These are phyloP conservation scores for Galeopsomyia nigrocyanea DNA, from an alignment of 2,888 invertebrate genomes.

Conservation along the genomic window DNA sequence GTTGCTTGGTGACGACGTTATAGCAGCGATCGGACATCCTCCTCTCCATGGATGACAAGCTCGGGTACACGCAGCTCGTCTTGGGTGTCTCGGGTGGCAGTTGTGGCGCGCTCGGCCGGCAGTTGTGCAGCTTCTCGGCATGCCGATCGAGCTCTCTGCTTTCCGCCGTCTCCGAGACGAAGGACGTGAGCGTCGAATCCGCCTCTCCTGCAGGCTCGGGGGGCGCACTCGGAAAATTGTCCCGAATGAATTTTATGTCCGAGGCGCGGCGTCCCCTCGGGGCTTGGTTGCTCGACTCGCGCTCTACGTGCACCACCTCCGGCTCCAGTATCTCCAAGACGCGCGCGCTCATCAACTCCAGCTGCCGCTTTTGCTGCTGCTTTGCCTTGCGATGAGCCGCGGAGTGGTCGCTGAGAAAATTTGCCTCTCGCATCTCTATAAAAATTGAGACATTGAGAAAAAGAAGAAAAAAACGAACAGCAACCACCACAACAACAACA, in stretches of 20 bases:
- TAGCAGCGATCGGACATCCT: constrained; percentile 25
- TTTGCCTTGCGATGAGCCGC: not conserved
- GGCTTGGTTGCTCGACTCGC: not conserved
- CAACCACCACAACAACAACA: too few species aligned
- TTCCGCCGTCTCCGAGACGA: constrained; percentile 24
- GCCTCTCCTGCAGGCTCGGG: not conserved
- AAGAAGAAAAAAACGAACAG: not conserved
- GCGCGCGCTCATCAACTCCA: constrained; percentile 31
- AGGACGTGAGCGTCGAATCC: not conserved
- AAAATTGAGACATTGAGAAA: too few species aligned
- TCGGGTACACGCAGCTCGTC: constrained; percentile 26
- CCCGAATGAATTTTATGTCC: constrained; percentile 8
- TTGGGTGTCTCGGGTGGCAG: constrained; percentile 28
- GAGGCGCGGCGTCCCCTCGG: not conserved
- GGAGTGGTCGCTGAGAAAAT: not conserved
- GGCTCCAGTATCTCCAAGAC: constrained; percentile 43
- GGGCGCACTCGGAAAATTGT: not conserved
- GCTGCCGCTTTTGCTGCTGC: not conserved
- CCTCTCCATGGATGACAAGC: not conserved
- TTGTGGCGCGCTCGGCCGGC: not conserved
- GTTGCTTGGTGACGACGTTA: too few species aligned
- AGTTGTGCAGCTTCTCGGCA: constrained; percentile 7
- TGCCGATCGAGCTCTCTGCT: constrained; percentile 25
- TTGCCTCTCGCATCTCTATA: not conserved
- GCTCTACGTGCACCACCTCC: constrained; percentile 23